Evolutionary conservation across 2,888 invertebrate genomes (phyloP), one percentile per base, ranked within the genome.

Genomic region (Melinaea menophilus): DNA sequence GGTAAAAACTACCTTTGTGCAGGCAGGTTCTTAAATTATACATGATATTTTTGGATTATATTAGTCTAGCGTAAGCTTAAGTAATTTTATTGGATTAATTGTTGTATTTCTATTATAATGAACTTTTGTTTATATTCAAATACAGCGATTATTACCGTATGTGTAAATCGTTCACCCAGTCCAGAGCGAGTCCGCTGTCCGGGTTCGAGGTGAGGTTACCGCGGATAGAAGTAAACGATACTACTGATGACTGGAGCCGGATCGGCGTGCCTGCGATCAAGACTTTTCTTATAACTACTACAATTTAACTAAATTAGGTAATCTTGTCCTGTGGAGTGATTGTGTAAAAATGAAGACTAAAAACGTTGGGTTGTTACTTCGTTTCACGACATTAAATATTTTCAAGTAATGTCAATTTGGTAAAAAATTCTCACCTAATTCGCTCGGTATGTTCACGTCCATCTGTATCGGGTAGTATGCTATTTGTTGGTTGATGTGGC

Each of bases 131-230:
- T 37, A 37, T 37, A 37, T 37, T 37, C 37, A 4, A 41, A 7
- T 9, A 5, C 7, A 41, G 5, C 7, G 11, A 11, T 11, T 37
- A 34, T 73, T 75, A 92, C 92, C 92, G 86, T 12, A 93, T 92
- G 74, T 94, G 92, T 5, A 92, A 87, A 82, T 94, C 94, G 69
- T 92, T 92, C 45, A 91, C 93, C 85, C 91, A 93, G 59, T 88
- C 92, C 69, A 92, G 84, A 62, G 92, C 92, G 12, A 92, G 90
- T 1, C 88, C 87, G 1, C 87, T 87, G 5, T 92, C 92, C 11
- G 88, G 87, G 3, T 92, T 91, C 11, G 94, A 93, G 0, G 94
- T 94, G 13, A 95, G 90, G 68, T 94, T 95, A 0, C 95, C 95
- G 64, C 95, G 86, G 33, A 95, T 87, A 0, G 95, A 95, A 0